Conservation (phyloP, 2,797 vertebrate genomes). For the Centroberyx gerrardi region DNA sequence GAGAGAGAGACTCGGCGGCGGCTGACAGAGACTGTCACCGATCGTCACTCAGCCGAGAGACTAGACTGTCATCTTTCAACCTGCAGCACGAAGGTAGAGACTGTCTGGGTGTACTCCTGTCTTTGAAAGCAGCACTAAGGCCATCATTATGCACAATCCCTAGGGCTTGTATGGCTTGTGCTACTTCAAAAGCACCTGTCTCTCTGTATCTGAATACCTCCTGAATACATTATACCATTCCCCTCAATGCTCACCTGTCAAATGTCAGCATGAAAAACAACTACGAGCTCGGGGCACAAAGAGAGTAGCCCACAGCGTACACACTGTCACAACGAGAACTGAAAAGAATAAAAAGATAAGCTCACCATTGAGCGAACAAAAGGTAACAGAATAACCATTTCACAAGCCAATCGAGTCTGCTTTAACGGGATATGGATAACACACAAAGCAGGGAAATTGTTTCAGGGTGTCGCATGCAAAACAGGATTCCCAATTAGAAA, state of each 20-base stretch:
- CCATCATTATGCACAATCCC: constrained; percentile 8
- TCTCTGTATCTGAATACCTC: constrained; percentile 11
- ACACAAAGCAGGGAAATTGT: too few relatives aligned
- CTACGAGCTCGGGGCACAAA: constrained; percentile 3
- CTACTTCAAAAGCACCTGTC: constrained; percentile 34
- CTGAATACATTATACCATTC: constrained; percentile 16
- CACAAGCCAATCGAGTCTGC: too few relatives aligned
- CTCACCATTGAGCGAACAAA: neutral
- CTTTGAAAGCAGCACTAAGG: neutral
- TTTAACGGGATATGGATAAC: neutral
- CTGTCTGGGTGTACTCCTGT: too few relatives aligned
- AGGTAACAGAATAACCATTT: neutral
- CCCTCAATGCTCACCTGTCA: neutral
- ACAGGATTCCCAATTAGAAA: too few relatives aligned
- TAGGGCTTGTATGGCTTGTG: neutral
- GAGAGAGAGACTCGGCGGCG: neutral
- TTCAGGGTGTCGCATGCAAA: too few relatives aligned
- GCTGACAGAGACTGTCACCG: neutral
- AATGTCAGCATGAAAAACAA: constrained; percentile 4
- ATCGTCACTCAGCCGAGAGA: neutral
- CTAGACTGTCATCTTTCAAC: neutral
- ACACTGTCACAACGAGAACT: neutral
- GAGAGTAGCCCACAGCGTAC: neutral
- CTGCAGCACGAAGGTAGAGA: constrained; percentile 20
- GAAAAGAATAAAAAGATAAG: neutral